phyloP scores from a whole-genome alignment of 2,113 vertebrate species.

The Colistium nudipinnis region DNA sequence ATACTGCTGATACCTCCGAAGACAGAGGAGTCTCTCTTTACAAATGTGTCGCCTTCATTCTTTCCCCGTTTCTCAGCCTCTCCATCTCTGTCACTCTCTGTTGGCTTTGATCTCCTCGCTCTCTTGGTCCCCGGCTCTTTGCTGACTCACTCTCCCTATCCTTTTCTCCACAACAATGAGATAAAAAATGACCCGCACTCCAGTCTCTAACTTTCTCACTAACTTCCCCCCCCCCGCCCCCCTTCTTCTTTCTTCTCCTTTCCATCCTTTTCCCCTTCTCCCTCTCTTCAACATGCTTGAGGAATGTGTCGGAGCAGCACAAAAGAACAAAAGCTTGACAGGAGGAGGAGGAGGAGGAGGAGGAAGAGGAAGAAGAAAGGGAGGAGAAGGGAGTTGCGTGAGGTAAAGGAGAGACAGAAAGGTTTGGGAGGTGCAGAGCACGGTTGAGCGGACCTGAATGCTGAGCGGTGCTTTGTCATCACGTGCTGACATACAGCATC shows the following conservation, averaged over 20 bases:
- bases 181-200: conserved; percentile 65
- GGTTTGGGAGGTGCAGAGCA: conserved; percentile 55
- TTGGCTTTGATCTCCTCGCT: conserved; percentile 59
- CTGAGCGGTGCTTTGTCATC: conserved; percentile 72
- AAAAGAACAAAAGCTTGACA: conserved; percentile 78
- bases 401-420: conserved; percentile 57
- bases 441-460: conserved; percentile 69
- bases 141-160: conserved; percentile 65
- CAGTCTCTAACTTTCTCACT: conserved; percentile 50
- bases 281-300: conserved; percentile 57
- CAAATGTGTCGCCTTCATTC: conserved; percentile 46
- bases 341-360: conserved; percentile 44
- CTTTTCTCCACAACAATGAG: conserved; percentile 65
- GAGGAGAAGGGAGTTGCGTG: conserved; percentile 38
- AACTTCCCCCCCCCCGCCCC: neutral
- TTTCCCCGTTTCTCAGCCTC: conserved; percentile 36
- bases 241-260: conserved; percentile 32
- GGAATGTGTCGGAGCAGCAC: conserved; percentile 78
- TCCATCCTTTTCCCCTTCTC: conserved; percentile 52
- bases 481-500: conserved; percentile 71
- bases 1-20: conserved; percentile 48
- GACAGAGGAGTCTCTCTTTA: conserved; percentile 63
- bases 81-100: conserved; percentile 63
- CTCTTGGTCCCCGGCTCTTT: conserved; percentile 34
- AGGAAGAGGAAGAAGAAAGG: conserved; percentile 1